A percentile compares a stretch with the other conserved stretches of the same genome.
Conservation (phyloP, 1,140 invertebrate species). For the Galleria mellonella region DNA sequence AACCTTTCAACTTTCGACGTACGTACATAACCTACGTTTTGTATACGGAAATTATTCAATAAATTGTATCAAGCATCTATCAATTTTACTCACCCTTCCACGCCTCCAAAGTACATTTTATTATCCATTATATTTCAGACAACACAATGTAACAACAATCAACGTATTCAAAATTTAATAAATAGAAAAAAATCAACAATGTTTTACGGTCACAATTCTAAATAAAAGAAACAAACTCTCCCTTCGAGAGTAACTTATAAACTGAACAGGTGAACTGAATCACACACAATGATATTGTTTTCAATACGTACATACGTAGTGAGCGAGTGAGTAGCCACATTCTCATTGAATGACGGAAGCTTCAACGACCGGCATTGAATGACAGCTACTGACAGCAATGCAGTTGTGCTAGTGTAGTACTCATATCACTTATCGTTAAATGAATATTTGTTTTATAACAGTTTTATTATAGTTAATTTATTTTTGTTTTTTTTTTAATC, state of each 20-base stretch:
- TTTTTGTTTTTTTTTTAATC: too few relatives aligned
- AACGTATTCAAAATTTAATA: background rate
- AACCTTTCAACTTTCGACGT: conserved; percentile 55
- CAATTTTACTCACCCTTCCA: conserved; percentile 48
- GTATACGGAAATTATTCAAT: conserved; percentile 8
- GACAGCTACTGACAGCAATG: too few relatives aligned
- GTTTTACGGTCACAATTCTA: background rate
- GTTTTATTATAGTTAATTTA: too few relatives aligned
- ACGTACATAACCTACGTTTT: conserved; percentile 4
- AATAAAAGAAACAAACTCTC: background rate
- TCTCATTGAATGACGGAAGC: background rate
- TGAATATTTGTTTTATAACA: too few relatives aligned
- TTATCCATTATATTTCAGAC: conserved; percentile 14
- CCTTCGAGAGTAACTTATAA: background rate
- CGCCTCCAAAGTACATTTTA: conserved; percentile 53
- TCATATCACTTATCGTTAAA: background rate
- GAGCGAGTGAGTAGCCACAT: background rate
- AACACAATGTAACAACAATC: too few relatives aligned
- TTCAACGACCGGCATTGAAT: background rate
- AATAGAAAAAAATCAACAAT: background rate
- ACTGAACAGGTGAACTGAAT: too few relatives aligned
- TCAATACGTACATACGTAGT: background rate
- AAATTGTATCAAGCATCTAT: background rate
- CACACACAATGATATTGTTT: background rate
- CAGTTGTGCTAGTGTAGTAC: background rate